Evolutionary conservation across 2,888 invertebrate species (phyloP).

Genomic region (Cerastoderma edule): DNA sequence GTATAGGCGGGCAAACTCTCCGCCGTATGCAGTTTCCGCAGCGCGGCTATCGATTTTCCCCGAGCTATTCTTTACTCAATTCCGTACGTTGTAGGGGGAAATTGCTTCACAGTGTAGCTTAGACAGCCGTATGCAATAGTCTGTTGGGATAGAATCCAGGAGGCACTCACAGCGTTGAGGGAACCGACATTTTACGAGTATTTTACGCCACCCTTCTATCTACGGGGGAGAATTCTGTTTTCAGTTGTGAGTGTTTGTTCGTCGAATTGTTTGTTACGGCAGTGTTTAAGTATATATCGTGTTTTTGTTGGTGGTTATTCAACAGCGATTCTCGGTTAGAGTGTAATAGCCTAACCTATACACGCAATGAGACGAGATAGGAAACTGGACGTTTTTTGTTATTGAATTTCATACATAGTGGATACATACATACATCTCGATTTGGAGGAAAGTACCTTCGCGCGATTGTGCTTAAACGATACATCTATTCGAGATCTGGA

Average conservation of each 20-base stretch:
- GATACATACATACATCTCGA: conserved; percentile 1
- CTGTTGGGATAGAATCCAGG: not conserved
- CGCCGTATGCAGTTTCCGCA: conserved; percentile 28
- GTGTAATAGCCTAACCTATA: too few relatives aligned
- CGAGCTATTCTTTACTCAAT: conserved; percentile 17
- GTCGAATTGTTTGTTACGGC: not conserved
- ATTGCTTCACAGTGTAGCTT: conserved; percentile 20
- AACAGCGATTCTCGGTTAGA: not conserved
- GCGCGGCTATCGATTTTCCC: conserved; percentile 34
- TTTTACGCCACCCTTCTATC: not conserved
- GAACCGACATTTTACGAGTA: not conserved
- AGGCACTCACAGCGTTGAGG: not conserved
- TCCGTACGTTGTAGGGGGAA: conserved; percentile 20
- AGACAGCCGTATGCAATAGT: conserved; percentile 17
- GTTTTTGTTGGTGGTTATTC: conserved; percentile 12
- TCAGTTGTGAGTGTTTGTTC: too few relatives aligned
- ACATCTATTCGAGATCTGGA: not conserved
- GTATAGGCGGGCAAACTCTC: conserved; percentile 18
- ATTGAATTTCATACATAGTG: not conserved
- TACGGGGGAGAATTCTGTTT: too few relatives aligned
- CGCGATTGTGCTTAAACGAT: not conserved
- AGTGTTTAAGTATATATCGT: not conserved
- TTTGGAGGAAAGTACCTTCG: not conserved
- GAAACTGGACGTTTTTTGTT: not conserved
- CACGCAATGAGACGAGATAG: too few relatives aligned